Evolutionary conservation across 2,888 invertebrate species (phyloP).

Genomic region (Luffia ferchaultella): DNA sequence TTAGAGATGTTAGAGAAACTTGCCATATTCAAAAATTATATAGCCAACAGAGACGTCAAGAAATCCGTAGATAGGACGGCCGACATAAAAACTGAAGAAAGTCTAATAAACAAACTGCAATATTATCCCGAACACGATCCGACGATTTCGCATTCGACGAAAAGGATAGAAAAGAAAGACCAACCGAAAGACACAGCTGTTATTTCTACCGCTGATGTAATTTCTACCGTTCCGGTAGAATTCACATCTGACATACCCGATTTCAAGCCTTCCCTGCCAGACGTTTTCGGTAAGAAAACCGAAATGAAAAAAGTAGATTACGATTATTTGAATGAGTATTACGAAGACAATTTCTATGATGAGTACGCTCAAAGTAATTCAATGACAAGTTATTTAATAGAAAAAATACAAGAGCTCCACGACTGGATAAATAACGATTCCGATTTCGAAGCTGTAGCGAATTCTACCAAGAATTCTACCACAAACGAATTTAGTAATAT

Average conservation of each 20-base stretch:
- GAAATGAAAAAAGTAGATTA: conserved; percentile 26
- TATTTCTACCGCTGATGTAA: conserved; percentile 6
- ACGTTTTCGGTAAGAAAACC: conserved; percentile 20
- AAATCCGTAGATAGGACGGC: conserved; percentile 18
- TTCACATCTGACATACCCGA: conserved; percentile 24
- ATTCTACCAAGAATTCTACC: conserved; percentile 17
- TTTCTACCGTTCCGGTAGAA: not conserved
- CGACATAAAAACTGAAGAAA: conserved; percentile 24
- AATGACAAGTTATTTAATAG: conserved; percentile 54
- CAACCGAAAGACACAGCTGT: conserved; percentile 28
- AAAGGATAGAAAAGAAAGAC: conserved; percentile 51
- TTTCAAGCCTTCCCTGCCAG: conserved; percentile 44
- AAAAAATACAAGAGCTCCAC: conserved; percentile 57
- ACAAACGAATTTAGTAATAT: conserved; percentile 37
- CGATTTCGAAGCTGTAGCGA: conserved; percentile 30
- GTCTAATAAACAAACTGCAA: conserved; percentile 30
- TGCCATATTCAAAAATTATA: conserved; percentile 39
- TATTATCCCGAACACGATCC: conserved; percentile 45
- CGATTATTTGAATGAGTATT: conserved; percentile 34
- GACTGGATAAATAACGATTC: conserved; percentile 55
- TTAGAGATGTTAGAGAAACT: conserved; percentile 36
- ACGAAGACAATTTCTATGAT: conserved; percentile 49
- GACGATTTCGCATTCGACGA: conserved; percentile 30
- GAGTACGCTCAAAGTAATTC: conserved; percentile 56
- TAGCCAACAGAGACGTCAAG: not conserved